Conservation (phyloP, 2,113 vertebrate species). For the Catagonus wagneri region DNA sequence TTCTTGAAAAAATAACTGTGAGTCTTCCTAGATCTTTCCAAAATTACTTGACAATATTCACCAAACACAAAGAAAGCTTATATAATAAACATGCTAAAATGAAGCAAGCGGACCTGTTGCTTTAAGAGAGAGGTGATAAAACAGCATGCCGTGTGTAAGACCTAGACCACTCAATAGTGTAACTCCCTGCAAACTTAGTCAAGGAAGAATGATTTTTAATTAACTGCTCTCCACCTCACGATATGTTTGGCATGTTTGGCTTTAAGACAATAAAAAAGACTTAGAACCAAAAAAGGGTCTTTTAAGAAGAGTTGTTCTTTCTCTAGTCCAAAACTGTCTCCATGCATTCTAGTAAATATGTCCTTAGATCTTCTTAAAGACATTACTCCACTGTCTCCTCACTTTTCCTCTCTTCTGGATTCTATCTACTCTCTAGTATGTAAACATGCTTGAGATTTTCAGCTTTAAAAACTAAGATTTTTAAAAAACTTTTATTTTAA, state of each 20-base stretch:
- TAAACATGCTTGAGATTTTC: slow-evolving; percentile 28
- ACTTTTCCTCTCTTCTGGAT: neutral
- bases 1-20: slow-evolving; percentile 32
- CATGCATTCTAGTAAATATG: neutral
- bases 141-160: neutral
- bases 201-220: neutral
- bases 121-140: neutral
- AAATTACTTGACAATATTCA: slow-evolving; percentile 54
- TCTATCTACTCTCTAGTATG: neutral
- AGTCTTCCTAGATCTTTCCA: neutral
- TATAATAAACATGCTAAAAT: neutral
- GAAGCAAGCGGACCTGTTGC: neutral
- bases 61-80: neutral
- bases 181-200: neutral
- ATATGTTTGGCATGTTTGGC: slow-evolving; percentile 7
- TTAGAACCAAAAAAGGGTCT: neutral
- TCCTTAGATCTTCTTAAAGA: neutral
- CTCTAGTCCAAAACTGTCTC: neutral
- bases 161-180: neutral
- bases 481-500: neutral
- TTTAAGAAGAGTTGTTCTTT: slow-evolving; percentile 2
- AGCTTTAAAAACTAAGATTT: neutral
- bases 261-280: slow-evolving; percentile 31
- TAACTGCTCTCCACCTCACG: neutral
- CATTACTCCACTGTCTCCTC: neutral